These are phyloP conservation scores for Aphis craccivora DNA, from an alignment of 1,140 invertebrate genomes.

Conservation along the genomic window DNA sequence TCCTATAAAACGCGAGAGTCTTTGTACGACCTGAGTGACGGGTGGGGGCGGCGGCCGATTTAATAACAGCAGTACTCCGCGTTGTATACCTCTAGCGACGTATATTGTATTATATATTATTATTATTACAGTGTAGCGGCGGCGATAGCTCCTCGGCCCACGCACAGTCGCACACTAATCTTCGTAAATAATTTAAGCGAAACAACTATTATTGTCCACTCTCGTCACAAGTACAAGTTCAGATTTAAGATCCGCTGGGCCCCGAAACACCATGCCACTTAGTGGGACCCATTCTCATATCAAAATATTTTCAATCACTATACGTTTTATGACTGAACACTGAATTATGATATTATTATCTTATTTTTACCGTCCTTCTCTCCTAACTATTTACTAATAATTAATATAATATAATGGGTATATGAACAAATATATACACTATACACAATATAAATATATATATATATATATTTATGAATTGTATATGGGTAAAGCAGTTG, in stretches of 20 bases:
- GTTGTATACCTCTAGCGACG: neutral
- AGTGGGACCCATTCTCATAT: neutral
- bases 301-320: neutral
- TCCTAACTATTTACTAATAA: no score
- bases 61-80: neutral
- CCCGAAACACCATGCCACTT: neutral
- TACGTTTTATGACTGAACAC: neutral
- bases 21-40: neutral
- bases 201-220: neutral
- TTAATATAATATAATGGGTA: no score
- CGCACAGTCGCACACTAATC: neutral
- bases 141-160: neutral
- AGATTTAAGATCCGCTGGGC: no score
- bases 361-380: no score
- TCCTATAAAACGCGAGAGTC: neutral
- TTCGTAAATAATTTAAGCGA: neutral
- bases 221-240: neutral
- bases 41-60: neutral
- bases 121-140: neutral
- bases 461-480: no score
- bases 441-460: no score
- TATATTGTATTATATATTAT: conserved; percentile 12
- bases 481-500: no score
- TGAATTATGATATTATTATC: no score
- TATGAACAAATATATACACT: no score